Base-by-base conservation (phyloP, 2,113 vertebrate species). In the Pongo abelii region DNA sequence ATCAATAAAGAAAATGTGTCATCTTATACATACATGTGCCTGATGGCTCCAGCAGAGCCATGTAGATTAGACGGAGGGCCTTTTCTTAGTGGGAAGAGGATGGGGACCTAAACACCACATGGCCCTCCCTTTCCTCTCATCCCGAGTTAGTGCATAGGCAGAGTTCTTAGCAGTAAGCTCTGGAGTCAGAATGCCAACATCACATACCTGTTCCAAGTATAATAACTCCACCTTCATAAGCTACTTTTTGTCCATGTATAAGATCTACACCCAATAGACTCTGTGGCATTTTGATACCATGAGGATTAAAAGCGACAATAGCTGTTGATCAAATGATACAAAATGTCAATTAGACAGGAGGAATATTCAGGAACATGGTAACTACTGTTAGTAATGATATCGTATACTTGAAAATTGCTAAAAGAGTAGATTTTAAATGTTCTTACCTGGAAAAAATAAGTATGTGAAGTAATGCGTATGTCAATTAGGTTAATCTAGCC, bases 121-220 rank as follows among this genome's bases (percentile, higher is more conserved):
- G 0, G 2, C 16, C 5, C 32, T 48, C 43, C 5, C 7, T 18
- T 4, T 57, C 7, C 77, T 27, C 7, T 12, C 16, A 43, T 18
- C 12, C 40, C 25, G 55, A 46, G 7, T 46, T 4, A 1, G 2
- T 3, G 1, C 1, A 0, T 67, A 30, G 8, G n/a, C 5, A 12
- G 1, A 9, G 48, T 69, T 48, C 55, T 1, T 10, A 6, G 32
- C 32, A 4, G 4, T 38, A 40, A 12, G 40, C 32, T 38, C 38
- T 2, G 80, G 13, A 61, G 20, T 10, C 38, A n/a, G 83, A 12
- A 11, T 0, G 2, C 27, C 61, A 3, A 4, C 1, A 2, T 16
- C 4, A 27, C 50, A 25, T 35, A 35, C 35, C 75, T 61, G 50
- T 40, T 48, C 52, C 40, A 14, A 27, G 69, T 69, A 14, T 30